Evolutionary conservation across 2,888 invertebrate genomes (phyloP).

Genomic region (Clusia tigrina): DNA sequence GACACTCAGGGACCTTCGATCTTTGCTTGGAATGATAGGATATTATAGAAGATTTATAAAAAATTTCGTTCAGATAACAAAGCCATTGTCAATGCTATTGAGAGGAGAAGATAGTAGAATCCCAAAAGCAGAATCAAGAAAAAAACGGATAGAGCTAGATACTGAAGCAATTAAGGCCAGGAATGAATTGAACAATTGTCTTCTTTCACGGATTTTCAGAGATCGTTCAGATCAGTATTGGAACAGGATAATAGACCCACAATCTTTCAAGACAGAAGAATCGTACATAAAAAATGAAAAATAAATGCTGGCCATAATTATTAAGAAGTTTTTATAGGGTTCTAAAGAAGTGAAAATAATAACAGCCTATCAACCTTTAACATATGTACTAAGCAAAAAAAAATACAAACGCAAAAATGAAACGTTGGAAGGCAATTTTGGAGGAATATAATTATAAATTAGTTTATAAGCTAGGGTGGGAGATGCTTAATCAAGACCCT

Average conservation of each 20-base stretch:
- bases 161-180: neutral
- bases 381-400: no score
- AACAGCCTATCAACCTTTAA: no score
- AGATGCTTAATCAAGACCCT: neutral
- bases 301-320: slow-evolving; percentile 1
- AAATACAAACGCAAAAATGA: slow-evolving; percentile 2
- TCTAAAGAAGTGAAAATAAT: no score
- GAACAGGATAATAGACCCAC: neutral
- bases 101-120: neutral
- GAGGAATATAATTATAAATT: no score
- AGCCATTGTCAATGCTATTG: neutral
- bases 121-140: neutral
- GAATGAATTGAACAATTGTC: neutral
- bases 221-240: neutral
- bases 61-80: neutral
- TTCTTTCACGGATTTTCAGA: neutral
- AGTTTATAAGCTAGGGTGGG: neutral
- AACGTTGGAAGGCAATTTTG: no score
- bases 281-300: neutral
- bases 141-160: neutral
- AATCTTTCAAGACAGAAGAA: slow-evolving; percentile 7
- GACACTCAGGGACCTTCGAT: no score
- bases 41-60: no score
- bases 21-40: no score
- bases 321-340: slow-evolving; percentile 1